These are phyloP conservation scores for Rapana venosa DNA, from an alignment of 2,888 invertebrate species.

Conservation along the genomic window DNA sequence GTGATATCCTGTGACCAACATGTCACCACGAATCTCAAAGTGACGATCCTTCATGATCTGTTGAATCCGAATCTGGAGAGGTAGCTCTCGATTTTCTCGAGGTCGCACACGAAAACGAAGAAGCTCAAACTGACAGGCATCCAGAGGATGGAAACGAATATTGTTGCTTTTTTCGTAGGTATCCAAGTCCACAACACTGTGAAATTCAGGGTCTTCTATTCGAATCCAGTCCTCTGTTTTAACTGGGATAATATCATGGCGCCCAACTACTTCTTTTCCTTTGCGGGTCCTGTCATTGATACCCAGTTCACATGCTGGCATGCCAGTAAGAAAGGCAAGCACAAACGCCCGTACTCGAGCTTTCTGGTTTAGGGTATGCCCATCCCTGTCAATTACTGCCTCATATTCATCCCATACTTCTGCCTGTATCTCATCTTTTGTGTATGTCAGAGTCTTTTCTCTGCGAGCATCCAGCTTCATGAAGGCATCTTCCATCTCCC, in stretches of 20 bases:
- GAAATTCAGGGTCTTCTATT: constrained; percentile 95
- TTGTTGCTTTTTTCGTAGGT: constrained; percentile 86
- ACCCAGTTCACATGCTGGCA: constrained; percentile 96
- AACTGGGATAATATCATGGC: constrained; percentile 97
- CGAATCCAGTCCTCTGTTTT: constrained; percentile 99
- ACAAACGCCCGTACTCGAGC: constrained; percentile 97
- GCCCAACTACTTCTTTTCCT: constrained; percentile 98
- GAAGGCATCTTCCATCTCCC: constrained; percentile 94
- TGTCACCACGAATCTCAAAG: constrained; percentile 96
- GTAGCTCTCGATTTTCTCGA: constrained; percentile 88
- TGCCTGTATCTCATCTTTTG: constrained; percentile 77
- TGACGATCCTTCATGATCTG: constrained; percentile 82
- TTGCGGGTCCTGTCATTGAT: constrained; percentile 98
- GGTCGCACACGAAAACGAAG: constrained; percentile 95
- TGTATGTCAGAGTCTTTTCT: constrained; percentile 76
- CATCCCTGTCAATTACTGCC: constrained; percentile 74
- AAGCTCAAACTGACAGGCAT: constrained; percentile 98
- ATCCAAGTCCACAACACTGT: constrained; percentile 93
- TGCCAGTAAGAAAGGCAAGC: constrained; percentile 94
- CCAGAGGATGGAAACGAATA: constrained; percentile 86
- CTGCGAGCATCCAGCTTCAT: constrained; percentile 73
- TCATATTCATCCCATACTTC: constrained; percentile 78
- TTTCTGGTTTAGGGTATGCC: constrained; percentile 84
- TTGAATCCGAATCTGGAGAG: constrained; percentile 93
- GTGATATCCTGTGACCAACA: constrained; percentile 97